These are phyloP conservation scores for Lemur catta DNA, from an alignment of 2,797 vertebrate species.

Conservation along the genomic window DNA sequence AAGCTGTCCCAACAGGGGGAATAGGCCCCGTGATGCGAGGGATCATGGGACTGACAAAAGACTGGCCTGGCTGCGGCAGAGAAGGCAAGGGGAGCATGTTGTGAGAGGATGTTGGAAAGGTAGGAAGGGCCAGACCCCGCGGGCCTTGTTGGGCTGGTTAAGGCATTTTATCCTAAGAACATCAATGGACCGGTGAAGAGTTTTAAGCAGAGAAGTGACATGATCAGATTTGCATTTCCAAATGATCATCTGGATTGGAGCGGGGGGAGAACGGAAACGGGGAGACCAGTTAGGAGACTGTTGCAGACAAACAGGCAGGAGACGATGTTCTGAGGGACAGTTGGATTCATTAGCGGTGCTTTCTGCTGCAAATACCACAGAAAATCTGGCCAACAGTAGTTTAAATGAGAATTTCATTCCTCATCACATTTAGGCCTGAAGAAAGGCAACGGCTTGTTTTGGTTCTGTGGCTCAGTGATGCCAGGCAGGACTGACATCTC, in stretches of 20 bases:
- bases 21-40: slow-evolving; percentile 50
- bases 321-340: slow-evolving; percentile 16
- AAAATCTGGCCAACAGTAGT: slow-evolving; percentile 30
- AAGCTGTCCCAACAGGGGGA: slow-evolving; percentile 39
- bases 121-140: background rate
- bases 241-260: slow-evolving; percentile 32
- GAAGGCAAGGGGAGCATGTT: background rate
- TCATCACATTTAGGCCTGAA: background rate
- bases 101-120: slow-evolving; percentile 2
- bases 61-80: slow-evolving; percentile 28
- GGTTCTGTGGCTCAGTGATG: background rate
- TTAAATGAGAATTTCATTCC: slow-evolving; percentile 36
- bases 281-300: background rate
- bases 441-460: slow-evolving; percentile 12
- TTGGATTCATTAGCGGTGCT: slow-evolving; percentile 28
- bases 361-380: slow-evolving; percentile 39
- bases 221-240: slow-evolving; percentile 1
- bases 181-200: background rate
- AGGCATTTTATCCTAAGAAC: slow-evolving; percentile 16
- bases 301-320: slow-evolving; percentile 18
- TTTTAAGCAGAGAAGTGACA: slow-evolving; percentile 28
- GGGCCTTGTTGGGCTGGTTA: background rate
- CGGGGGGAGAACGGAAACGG: background rate
- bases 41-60: slow-evolving; percentile 52
- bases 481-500: background rate